Conservation (phyloP, 2,797 vertebrate genomes). For the Toxotes lorentzi region DNA sequence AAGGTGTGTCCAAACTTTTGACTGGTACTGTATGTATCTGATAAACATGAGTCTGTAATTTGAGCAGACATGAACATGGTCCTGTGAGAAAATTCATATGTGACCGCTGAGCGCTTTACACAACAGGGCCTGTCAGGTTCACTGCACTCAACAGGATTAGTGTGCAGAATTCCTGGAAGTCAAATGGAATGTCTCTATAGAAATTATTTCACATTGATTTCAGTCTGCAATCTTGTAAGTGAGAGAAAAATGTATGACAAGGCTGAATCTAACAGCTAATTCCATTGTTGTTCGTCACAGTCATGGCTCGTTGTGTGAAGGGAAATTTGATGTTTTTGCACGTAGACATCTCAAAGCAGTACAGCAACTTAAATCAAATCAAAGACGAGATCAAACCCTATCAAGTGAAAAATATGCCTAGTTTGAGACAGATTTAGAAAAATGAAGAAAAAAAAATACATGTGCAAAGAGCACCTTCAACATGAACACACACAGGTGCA, state of each 20-base stretch:
- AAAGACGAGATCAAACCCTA: constrained; percentile 17
- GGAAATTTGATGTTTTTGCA: constrained; percentile 13
- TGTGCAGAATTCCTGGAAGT: constrained; percentile 57
- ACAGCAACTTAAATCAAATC: constrained; percentile 19
- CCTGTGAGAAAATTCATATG: constrained; percentile 54
- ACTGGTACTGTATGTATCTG: too few relatives aligned
- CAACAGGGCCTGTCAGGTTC: constrained; percentile 61
- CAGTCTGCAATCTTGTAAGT: not conserved
- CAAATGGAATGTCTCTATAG: constrained; percentile 49
- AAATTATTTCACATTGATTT: constrained; percentile 46
- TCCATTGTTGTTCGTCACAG: constrained; percentile 39
- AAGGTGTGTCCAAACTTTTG: too few relatives aligned
- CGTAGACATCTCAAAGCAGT: not conserved
- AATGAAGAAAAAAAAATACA: not conserved
- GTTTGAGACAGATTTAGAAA: not conserved
- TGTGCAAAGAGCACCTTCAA: not conserved
- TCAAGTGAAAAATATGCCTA: not conserved
- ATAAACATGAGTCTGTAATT: constrained; percentile 13
- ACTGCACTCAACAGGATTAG: constrained; percentile 75
- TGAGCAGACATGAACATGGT: constrained; percentile 28
- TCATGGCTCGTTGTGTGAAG: constrained; percentile 17
- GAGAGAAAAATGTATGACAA: not conserved
- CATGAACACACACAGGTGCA: not conserved
- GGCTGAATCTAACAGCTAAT: not conserved
- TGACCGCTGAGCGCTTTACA: constrained; percentile 59